phyloP scores from a whole-genome alignment of 2,797 vertebrate species.

The Pogoniulus pusillus region DNA sequence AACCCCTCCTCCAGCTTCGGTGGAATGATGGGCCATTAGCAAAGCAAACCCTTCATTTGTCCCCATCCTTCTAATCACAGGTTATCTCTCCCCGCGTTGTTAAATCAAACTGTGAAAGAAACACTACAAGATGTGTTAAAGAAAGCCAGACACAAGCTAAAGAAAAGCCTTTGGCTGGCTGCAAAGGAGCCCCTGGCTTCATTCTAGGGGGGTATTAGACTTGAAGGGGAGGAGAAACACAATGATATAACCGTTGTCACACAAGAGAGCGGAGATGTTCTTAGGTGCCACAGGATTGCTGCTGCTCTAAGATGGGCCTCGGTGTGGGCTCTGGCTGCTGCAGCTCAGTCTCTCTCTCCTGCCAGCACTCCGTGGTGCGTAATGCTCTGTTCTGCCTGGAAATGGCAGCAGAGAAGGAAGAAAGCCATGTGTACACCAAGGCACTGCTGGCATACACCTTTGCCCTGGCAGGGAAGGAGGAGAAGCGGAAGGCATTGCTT shows the following conservation, averaged over 20 bases:
- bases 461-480: conserved; percentile 51
- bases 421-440: conserved; percentile 41
- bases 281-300: too few species aligned
- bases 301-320: rapidly evolving
- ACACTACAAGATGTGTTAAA: not conserved
- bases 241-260: not conserved
- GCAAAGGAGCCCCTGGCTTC: not conserved
- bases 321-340: rapidly evolving
- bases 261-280: rapidly evolving
- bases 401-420: not conserved
- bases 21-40: not conserved
- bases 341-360: not conserved
- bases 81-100: not conserved
- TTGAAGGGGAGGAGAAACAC: rapidly evolving
- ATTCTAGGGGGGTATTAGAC: rapidly evolving
- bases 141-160: not conserved
- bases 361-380: conserved; percentile 22
- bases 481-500: conserved; percentile 10
- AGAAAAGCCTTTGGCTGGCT: not conserved
- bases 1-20: not conserved
- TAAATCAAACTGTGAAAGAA: not conserved
- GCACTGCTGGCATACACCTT: conserved; percentile 69
- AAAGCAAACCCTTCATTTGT: too few species aligned
- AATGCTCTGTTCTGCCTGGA: conserved; percentile 44
- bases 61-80: not conserved